Conservation (phyloP, 2,113 vertebrate species). For the Neodon shergylaensis region DNA sequence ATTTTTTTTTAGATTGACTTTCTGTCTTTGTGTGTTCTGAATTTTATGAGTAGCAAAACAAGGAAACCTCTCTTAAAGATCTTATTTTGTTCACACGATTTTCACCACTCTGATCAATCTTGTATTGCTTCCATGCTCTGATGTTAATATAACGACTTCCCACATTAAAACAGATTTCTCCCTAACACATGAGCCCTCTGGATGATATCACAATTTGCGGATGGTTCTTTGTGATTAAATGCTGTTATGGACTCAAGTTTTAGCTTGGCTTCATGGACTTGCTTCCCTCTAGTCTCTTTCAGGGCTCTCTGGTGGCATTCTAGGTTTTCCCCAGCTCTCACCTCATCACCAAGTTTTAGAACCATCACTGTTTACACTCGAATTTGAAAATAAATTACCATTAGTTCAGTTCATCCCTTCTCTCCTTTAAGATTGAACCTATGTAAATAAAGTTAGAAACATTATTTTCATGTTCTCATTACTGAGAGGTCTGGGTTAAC, state of each 20-base stretch:
- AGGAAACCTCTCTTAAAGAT: neutral
- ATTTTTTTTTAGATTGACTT: neutral
- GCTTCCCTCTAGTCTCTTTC: neutral
- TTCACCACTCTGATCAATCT: neutral
- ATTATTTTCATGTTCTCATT: neutral
- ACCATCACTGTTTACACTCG: neutral
- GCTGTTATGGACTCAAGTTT: neutral
- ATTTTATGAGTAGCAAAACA: neutral
- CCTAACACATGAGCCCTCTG: neutral
- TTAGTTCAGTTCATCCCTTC: neutral
- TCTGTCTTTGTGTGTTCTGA: neutral
- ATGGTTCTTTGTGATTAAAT: neutral
- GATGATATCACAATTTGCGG: neutral
- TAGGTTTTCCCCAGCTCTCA: neutral
- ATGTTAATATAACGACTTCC: neutral
- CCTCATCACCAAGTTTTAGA: neutral
- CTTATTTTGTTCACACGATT: neutral
- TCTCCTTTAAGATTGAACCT: neutral
- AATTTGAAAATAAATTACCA: neutral
- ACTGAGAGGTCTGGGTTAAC: neutral
- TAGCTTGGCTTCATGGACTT: neutral
- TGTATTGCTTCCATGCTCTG: neutral
- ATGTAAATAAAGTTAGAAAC: neutral
- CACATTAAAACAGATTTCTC: neutral
- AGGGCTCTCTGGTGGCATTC: neutral